Percentiles rank a stretch among this genome's conserved stretches.
Conservation (phyloP, 1,140 invertebrate genomes). For the Chrysomallon squamiferum region DNA sequence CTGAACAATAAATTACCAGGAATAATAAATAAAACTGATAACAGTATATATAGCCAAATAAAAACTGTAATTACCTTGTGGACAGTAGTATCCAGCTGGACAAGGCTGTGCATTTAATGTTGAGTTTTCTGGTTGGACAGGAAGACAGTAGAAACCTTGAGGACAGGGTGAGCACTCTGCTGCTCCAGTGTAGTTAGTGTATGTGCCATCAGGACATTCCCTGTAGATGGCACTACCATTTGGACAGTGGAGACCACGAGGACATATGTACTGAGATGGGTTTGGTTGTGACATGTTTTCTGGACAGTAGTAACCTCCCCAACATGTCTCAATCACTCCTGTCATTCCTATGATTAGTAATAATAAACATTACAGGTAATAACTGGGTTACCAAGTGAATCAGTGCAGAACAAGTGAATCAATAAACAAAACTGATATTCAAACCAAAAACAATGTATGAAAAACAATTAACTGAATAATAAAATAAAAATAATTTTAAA, state of each 20-base stretch:
- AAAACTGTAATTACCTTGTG: slow-evolving; percentile 46
- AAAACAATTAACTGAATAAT: not conserved
- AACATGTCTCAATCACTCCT: slow-evolving; percentile 35
- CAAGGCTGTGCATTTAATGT: slow-evolving; percentile 47
- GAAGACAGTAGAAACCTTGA: slow-evolving; percentile 47
- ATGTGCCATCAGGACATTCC: slow-evolving; percentile 46
- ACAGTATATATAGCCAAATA: too few relatives aligned
- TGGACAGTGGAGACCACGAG: slow-evolving; percentile 51
- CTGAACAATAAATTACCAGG: too few relatives aligned
- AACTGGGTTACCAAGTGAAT: not conserved
- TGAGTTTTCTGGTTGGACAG: slow-evolving; percentile 43
- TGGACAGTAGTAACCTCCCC: slow-evolving; percentile 57
- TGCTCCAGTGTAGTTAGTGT: slow-evolving; percentile 41
- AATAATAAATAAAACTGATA: too few relatives aligned
- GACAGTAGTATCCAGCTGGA: slow-evolving; percentile 56
- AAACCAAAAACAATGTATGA: not conserved
- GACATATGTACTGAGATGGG: slow-evolving; percentile 45
- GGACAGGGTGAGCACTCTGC: slow-evolving; percentile 40
- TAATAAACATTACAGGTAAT: not conserved
- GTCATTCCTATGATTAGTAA: slow-evolving; percentile 39
- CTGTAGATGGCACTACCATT: slow-evolving; percentile 54
- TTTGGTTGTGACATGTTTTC: slow-evolving; percentile 41
- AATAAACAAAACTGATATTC: not conserved
- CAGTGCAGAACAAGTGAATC: not conserved
- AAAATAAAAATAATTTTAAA: too few relatives aligned